phyloP scores from a whole-genome alignment of 2,888 invertebrate genomes.

The Ormyrus nitidulus region DNA sequence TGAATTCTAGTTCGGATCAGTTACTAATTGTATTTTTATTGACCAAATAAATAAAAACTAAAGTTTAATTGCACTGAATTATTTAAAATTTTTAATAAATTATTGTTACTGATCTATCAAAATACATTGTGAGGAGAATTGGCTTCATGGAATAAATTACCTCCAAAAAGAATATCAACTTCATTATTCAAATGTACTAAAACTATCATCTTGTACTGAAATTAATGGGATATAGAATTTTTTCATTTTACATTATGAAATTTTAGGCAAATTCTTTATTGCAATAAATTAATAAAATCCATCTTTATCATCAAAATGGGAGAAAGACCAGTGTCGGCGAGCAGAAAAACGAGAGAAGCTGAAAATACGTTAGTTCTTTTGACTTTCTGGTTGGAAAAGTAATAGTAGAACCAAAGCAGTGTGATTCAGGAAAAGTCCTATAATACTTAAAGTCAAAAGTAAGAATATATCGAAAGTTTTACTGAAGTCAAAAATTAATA shows the following conservation, averaged over 20 bases:
- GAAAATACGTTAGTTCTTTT: too few species aligned
- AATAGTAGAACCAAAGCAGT: too few species aligned
- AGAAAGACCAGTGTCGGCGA: too few species aligned
- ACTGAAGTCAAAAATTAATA: too few species aligned
- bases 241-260: conserved; percentile 6
- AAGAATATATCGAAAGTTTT: too few species aligned
- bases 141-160: conserved; percentile 97
- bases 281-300: not conserved
- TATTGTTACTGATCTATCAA: conserved; percentile 70
- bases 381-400: too few species aligned
- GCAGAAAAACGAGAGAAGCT: too few species aligned
- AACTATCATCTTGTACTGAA: conserved; percentile 84
- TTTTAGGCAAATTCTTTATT: conserved; percentile 20
- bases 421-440: too few species aligned
- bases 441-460: too few species aligned
- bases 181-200: conserved; percentile 89
- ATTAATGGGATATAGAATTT: conserved; percentile 7
- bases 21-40: conserved; percentile 85
- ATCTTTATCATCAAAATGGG: not conserved
- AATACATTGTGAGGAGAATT: conserved; percentile 90
- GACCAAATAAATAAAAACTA: conserved; percentile 71
- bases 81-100: conserved; percentile 4
- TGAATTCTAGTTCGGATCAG: conserved; percentile 85
- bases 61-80: conserved; percentile 6
- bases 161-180: conserved; percentile 94